Conservation (phyloP, 2,113 vertebrate species). For the Synchiropus splendidus region DNA sequence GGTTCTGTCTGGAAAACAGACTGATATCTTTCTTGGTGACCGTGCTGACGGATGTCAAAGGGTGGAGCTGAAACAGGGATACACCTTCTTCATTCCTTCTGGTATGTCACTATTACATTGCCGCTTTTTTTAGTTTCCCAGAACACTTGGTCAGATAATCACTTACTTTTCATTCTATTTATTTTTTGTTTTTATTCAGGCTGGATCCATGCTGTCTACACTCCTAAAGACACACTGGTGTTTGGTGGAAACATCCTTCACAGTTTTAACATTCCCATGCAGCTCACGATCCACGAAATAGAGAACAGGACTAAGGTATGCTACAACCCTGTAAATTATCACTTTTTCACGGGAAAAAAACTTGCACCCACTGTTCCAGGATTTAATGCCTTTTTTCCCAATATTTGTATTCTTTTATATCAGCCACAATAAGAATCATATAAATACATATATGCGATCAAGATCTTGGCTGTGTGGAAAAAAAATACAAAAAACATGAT, state of each 20-base stretch:
- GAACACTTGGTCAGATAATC: background rate
- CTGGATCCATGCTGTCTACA: slow-evolving; percentile 97
- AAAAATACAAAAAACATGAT: no score
- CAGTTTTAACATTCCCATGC: slow-evolving; percentile 99
- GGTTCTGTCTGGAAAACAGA: slow-evolving; percentile 95
- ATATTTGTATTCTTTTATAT: no score
- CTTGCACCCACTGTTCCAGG: no score
- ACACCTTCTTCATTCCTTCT: slow-evolving; percentile 96
- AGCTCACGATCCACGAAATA: slow-evolving; percentile 92
- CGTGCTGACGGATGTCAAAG: slow-evolving; percentile 88
- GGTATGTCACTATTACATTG: slow-evolving; percentile 62
- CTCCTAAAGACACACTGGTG: slow-evolving; percentile 89
- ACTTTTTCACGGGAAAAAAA: no score
- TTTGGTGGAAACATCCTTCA: slow-evolving; percentile 97
- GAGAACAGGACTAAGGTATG: slow-evolving; percentile 96
- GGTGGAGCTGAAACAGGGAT: slow-evolving; percentile 88
- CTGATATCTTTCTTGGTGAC: slow-evolving; percentile 92
- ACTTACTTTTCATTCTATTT: background rate
- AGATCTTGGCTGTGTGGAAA: no score
- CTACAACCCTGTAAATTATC: no score
- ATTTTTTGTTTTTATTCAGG: slow-evolving; percentile 53
- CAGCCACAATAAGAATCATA: no score
- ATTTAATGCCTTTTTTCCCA: no score
- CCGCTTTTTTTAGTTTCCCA: background rate
- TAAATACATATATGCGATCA: no score